Evolutionary conservation across 2,888 invertebrate species (phyloP), one percentile per base, ranked within the genome.

Genomic region (Drosophila mulleri): DNA sequence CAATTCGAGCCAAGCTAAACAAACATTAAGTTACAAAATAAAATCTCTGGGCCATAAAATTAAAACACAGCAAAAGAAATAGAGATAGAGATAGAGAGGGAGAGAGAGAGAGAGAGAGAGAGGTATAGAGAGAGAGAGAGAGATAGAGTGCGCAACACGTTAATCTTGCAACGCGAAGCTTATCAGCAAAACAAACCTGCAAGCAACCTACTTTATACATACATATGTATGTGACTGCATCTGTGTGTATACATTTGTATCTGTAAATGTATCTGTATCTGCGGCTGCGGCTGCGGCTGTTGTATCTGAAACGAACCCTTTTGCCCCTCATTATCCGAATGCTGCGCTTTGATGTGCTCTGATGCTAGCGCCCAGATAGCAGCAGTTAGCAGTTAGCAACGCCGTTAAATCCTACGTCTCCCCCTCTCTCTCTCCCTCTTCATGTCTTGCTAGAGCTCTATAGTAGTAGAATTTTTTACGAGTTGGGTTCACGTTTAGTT

Each of bases 11-110:
- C 73, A 64, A 80, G 83, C 73, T 63, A 75, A 87, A 73, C 85
- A 89, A 84, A 87, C 84, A 89, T 84, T 84, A 89, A 87, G 84
- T 84, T 75, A 89, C 88, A 87, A 89, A 87, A 84, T 84, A 89
- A 84, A 83, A 82, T 84, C 88, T 87, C 72, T 89, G 90, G 80
- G 59, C 86, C 90, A 88, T 84, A 84, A 84, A 89, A 89, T 82
- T 77, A 85, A 85, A 74, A 80, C 80, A 53, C 72, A 89, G 72
- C 76, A 68, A 72, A 75, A 82, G 66, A 85, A 80, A 75, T 66
- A 45, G 58, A 37, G 56, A 56, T 9, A 45, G 37, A 6, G 6
- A 35, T 3, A 26, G 12, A 48, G 42, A 12, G 58, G 58, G 26
- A 50, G 20, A 57, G 58, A 37, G 56, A 53, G n/a, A 47, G 39